These are phyloP conservation scores for Suricata suricatta DNA, from an alignment of 2,113 vertebrate species.

Conservation along the genomic window DNA sequence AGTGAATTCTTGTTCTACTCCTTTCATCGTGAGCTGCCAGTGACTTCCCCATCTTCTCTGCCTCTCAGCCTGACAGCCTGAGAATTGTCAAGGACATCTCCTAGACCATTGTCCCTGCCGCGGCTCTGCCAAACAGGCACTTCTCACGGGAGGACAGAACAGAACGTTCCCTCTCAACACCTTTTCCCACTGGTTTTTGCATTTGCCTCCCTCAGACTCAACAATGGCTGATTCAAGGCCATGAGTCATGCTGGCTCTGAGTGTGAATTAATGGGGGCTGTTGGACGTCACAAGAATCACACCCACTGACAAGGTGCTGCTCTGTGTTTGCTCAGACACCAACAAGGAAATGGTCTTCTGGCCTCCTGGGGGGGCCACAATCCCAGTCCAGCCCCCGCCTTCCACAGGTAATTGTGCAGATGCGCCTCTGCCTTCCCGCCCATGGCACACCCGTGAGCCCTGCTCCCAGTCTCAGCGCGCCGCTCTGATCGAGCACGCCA, in stretches of 20 bases:
- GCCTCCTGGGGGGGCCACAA: too few relatives aligned
- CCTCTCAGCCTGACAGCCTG: not conserved
- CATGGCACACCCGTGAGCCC: rapidly evolving
- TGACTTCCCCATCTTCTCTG: not conserved
- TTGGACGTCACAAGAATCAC: not conserved
- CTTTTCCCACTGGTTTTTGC: not conserved
- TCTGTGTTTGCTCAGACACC: not conserved
- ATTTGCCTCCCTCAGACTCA: not conserved
- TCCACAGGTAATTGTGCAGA: too few relatives aligned
- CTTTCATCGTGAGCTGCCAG: not conserved
- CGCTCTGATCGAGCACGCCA: rapidly evolving
- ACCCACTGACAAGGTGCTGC: not conserved
- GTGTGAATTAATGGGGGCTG: not conserved
- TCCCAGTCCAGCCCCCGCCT: rapidly evolving
- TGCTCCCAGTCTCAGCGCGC: rapidly evolving
- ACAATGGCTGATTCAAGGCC: constrained; percentile 37
- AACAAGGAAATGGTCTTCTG: not conserved
- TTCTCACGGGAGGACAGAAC: constrained; percentile 30
- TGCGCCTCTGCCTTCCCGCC: not conserved
- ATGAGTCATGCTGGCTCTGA: constrained; percentile 2
- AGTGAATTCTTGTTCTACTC: not conserved
- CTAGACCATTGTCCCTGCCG: not conserved
- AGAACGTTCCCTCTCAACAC: not conserved
- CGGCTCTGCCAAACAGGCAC: not conserved
- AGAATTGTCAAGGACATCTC: not conserved